These are phyloP conservation scores for Vulpes vulpes DNA, from an alignment of 2,113 vertebrate species.

Conservation along the genomic window DNA sequence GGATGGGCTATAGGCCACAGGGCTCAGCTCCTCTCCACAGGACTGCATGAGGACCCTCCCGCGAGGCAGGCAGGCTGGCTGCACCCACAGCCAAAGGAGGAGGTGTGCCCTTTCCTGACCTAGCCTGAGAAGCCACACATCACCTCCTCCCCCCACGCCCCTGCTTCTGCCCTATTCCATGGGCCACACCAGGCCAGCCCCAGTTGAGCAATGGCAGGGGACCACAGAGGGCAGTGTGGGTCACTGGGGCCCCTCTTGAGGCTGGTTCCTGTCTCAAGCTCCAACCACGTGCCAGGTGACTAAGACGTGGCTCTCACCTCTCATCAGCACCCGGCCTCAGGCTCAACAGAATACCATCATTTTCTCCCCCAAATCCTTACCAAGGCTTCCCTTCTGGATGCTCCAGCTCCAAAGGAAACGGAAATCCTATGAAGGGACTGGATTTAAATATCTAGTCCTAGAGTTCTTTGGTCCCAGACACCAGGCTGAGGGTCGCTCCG, in stretches of 20 bases:
- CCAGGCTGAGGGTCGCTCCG: rapidly evolving
- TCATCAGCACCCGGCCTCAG: neutral
- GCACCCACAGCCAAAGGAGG: no score
- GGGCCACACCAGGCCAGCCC: neutral
- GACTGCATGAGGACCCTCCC: neutral
- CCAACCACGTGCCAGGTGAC: neutral
- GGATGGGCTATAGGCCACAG: neutral
- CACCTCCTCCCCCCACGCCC: no score
- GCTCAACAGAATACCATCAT: neutral
- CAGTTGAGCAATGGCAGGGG: neutral
- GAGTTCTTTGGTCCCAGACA: neutral
- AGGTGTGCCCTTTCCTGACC: neutral
- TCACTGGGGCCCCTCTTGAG: neutral
- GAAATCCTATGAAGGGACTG: neutral
- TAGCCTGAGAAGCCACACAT: neutral
- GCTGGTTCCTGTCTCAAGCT: neutral
- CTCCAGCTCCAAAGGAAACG: neutral
- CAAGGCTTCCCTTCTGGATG: neutral
- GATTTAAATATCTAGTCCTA: neutral
- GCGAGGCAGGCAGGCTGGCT: neutral
- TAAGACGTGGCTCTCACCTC: neutral
- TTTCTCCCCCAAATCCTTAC: neutral
- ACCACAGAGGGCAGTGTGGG: neutral
- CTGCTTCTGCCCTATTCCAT: neutral
- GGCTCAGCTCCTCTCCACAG: rapidly evolving